Evolutionary conservation across 2,888 invertebrate species (phyloP).

Genomic region (Drosophila lutescens): DNA sequence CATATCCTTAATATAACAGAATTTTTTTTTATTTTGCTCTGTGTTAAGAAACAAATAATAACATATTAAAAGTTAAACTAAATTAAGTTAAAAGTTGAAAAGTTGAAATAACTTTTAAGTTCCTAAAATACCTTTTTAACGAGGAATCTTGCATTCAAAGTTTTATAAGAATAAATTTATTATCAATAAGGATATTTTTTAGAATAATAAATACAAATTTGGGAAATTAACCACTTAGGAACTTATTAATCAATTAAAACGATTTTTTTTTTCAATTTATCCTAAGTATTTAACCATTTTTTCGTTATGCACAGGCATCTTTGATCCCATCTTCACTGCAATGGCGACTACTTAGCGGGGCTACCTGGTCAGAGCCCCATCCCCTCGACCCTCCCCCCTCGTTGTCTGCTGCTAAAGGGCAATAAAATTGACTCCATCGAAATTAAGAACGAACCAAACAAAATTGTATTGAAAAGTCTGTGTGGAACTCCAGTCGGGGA

Average conservation of each 20-base stretch:
- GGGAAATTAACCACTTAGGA: too few relatives aligned
- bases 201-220: too few relatives aligned
- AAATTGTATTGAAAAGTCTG: slow-evolving; percentile 67
- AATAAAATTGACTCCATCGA: slow-evolving; percentile 79
- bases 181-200: too few relatives aligned
- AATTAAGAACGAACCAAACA: slow-evolving; percentile 73
- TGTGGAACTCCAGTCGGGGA: slow-evolving; percentile 43
- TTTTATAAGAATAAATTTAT: too few relatives aligned
- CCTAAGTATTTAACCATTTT: background rate
- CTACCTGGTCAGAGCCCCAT: slow-evolving; percentile 63
- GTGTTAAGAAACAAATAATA: too few relatives aligned
- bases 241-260: background rate
- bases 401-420: slow-evolving; percentile 39
- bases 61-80: too few relatives aligned
- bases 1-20: too few relatives aligned
- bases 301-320: slow-evolving; percentile 12
- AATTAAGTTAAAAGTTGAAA: too few relatives aligned
- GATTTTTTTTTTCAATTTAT: background rate
- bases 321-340: slow-evolving; percentile 5
- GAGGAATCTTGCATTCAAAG: too few relatives aligned
- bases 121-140: too few relatives aligned
- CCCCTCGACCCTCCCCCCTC: background rate
- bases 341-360: slow-evolving; percentile 55
- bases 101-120: too few relatives aligned
- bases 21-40: too few relatives aligned